Base-by-base conservation (phyloP, 2,113 vertebrate genomes). In the Hippopotamus amphibius region DNA sequence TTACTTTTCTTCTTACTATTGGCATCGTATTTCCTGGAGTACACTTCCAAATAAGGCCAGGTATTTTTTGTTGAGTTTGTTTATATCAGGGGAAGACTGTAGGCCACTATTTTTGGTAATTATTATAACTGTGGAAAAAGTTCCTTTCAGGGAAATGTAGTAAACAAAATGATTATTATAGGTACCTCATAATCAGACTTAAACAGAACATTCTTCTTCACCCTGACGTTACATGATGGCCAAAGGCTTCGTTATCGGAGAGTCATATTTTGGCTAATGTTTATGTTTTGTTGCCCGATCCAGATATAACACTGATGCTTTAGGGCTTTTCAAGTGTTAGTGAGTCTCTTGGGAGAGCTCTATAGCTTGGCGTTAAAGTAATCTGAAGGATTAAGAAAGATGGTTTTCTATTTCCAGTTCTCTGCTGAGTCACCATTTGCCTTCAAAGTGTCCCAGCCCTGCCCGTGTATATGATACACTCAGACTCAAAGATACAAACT, bases 51-150 rank as follows among this genome's bases (percentile, higher is more conserved):
- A 97, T 90, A 97, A 96, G 96, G 95, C 48, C 83, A 97, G 92
- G 69, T 94, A 88, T 87, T 80, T 89, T 95, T 80, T 84, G 82
- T 24, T 69, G 89, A 84, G 37, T 92, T 92, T 0, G 21, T 93
- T 95, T 96, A 59, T 83, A 72, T 92, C 66, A 93, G 72, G 93
- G 91, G 66, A 93, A 96, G 92, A n/a, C 79, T 80, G 83, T 10
- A 91, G 77, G 50, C n/a, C 87, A 37, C 93, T 97, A 98, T 96
- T 98, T 97, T 98, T 96, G 91, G 97, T 50, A 82, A 50, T 61
- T 90, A 88, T 86, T 91, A 2, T 83, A 95, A 91, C 93, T 90
- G 61, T 61, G 90, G 76, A 93, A 96, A 95, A 72, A 57, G 90
- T 92, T 81, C 84, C 87, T 96, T 92, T 96, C 92, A 88, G 88